These are phyloP conservation scores for Temnothorax nylanderi DNA, from an alignment of 1,140 invertebrate genomes.

Conservation along the genomic window DNA sequence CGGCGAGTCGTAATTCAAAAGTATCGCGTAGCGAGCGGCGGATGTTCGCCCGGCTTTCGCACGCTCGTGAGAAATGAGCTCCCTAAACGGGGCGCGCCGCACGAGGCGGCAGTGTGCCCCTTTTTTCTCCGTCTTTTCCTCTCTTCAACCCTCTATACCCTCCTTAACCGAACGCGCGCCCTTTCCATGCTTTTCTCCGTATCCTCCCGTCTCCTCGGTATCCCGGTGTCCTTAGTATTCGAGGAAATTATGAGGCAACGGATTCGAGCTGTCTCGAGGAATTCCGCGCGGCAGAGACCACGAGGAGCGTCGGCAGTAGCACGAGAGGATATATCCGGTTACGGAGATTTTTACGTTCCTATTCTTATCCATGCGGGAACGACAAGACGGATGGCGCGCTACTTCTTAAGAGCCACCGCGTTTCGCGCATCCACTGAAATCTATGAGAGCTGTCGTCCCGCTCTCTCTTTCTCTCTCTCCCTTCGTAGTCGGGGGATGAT, in stretches of 20 bases:
- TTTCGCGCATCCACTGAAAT: slow-evolving; percentile 39
- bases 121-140: slow-evolving; percentile 16
- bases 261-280: slow-evolving; percentile 58
- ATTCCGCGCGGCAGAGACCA: slow-evolving; percentile 24
- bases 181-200: neutral
- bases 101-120: neutral
- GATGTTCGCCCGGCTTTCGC: slow-evolving; percentile 53
- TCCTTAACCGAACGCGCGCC: neutral
- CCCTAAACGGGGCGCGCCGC: slow-evolving; percentile 58
- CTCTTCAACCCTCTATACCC: neutral
- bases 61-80: slow-evolving; percentile 68
- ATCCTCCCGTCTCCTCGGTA: neutral
- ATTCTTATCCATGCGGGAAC: slow-evolving; percentile 61
- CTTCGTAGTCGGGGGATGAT: slow-evolving; percentile 22
- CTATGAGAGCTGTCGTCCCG: slow-evolving; percentile 45
- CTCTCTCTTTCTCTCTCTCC: neutral
- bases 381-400: slow-evolving; percentile 65
- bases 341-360: slow-evolving; percentile 57
- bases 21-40: slow-evolving; percentile 52
- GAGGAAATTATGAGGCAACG: slow-evolving; percentile 63
- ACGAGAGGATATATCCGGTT: slow-evolving; percentile 47
- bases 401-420: slow-evolving; percentile 61
- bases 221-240: slow-evolving; percentile 17
- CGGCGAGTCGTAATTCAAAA: slow-evolving; percentile 69
- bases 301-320: neutral